Evolutionary conservation across 2,888 invertebrate species (phyloP), one percentile per base, ranked within the genome.

Genomic region (Tinea semifulvella): DNA sequence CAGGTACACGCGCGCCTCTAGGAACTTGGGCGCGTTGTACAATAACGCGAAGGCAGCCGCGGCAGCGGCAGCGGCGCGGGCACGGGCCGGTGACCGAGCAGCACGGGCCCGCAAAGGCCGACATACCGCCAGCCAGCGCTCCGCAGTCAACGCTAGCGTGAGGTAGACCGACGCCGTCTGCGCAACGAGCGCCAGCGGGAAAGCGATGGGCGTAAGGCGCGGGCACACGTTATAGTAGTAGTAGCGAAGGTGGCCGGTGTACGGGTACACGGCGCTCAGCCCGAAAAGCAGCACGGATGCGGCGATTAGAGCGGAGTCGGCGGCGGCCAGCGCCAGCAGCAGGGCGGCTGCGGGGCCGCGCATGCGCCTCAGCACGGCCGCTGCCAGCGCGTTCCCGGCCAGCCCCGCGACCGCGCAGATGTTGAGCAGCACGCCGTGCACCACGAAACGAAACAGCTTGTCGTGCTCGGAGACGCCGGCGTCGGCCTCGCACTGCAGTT

Each of bases 161-260:
- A 98, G 84, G 81, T 97, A 98, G 46, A 96, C 94, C 43, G 96
- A 95, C 48, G 94, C 93, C 50, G 96, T 96, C 76, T 98, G 96
- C 45, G 93, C 91, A 16, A 90, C 90, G 66, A 92, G 86, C 5
- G 92, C 94, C 28, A 96, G 67, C 13, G 96, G 96, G 67, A 88
- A 94, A 19, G 92, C 85, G 53, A 87, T 84, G 10, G 89, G 89
- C 47, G 93, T 90, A 54, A 95, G 85, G 60, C 88, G 89, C 35
- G 94, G 92, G 61, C 90, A 92, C 42, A 91, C 85, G 57, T 87
- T 84, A 76, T 88, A 92, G 66, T 88, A 90, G 74, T 92, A 92
- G 60, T 87, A 84, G 68, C 88, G 89, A 56, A 94, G 75, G 38
- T 84, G 80, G 5, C 89, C 89, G 18, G 93, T 91, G 73, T 92